phyloP scores from a whole-genome alignment of 2,888 invertebrate genomes.

The Erebia palarica region DNA sequence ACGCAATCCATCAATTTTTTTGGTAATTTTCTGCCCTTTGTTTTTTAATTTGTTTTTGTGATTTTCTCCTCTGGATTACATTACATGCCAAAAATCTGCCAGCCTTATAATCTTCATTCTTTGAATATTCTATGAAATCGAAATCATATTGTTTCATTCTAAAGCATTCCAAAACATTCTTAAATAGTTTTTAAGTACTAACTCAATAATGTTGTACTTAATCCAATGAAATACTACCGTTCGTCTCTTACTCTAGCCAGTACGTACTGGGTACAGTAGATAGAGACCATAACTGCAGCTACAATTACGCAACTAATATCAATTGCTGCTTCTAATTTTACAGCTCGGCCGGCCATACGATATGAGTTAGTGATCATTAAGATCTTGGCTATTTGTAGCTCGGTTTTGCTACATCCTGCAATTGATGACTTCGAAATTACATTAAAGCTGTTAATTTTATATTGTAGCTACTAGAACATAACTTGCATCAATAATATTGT shows the following conservation, averaged over 20 bases:
- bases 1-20: too few species aligned
- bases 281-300: conserved; percentile 20
- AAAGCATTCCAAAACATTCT: too few species aligned
- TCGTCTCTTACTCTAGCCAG: conserved; percentile 8
- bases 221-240: neutral
- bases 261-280: neutral
- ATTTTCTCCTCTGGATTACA: too few species aligned
- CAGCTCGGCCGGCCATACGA: conserved; percentile 36
- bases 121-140: too few species aligned
- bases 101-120: too few species aligned
- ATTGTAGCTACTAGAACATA: neutral
- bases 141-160: too few species aligned
- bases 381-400: conserved; percentile 26
- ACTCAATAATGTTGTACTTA: neutral
- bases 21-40: too few species aligned
- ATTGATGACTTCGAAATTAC: conserved; percentile 26
- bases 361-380: conserved; percentile 35
- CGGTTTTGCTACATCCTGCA: conserved; percentile 26
- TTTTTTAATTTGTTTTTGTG: too few species aligned
- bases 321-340: conserved; percentile 40
- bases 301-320: conserved; percentile 39
- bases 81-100: too few species aligned
- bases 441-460: conserved; percentile 12
- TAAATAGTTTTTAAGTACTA: neutral
- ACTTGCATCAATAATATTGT: neutral